Evolutionary conservation across 2,888 invertebrate species (phyloP), one percentile per base, ranked within the genome.

Genomic region (Silvanus unidentatus): DNA sequence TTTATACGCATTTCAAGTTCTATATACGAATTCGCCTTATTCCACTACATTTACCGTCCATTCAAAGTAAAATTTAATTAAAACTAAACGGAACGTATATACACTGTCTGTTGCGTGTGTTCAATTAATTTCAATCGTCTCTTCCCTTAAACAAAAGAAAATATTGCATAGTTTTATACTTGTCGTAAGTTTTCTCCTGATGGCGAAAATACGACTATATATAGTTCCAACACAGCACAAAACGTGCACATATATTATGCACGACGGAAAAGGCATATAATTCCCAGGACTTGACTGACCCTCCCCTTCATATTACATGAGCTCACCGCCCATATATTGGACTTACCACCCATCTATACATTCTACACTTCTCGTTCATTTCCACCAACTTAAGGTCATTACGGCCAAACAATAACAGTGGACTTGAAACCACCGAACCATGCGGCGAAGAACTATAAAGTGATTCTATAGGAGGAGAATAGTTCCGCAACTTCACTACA

Each of bases 401-500:
- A 62, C 59, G 54, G 61, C 57, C 37, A 54, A 59, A 60, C 58
- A 59, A 62, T 63, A 62, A 62, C 56, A 57, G 15, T 37, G 48
- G 53, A 51, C 54, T 50, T 48, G 51, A 55, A 58, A 59, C 58
- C 60, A 50, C 57, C 48, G 50, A 57, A 55, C 56, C 60, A 57
- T 56, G 58, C 57, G 57, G 56, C 54, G 57, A 62, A 60, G 61
- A 62, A 62, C 60, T 60, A 58, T 62, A 59, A 62, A 62, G 63
- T 58, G 61, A 60, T 60, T 60, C 59, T 53, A n/a, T n/a, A n/a
- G n/a, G n/a, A 57, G 53, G 58, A 54, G 55, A 62, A 63, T 63
- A 63, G 63, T 62, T 63, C 48, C 50, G 50, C 50, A 62, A 63
- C 60, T 54, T 56, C 54, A 53, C 57, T 62, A 59, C 59, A 62